These are phyloP conservation scores for Drosophila paulistorum DNA, from an alignment of 1,140 invertebrate species.

Conservation along the genomic window DNA sequence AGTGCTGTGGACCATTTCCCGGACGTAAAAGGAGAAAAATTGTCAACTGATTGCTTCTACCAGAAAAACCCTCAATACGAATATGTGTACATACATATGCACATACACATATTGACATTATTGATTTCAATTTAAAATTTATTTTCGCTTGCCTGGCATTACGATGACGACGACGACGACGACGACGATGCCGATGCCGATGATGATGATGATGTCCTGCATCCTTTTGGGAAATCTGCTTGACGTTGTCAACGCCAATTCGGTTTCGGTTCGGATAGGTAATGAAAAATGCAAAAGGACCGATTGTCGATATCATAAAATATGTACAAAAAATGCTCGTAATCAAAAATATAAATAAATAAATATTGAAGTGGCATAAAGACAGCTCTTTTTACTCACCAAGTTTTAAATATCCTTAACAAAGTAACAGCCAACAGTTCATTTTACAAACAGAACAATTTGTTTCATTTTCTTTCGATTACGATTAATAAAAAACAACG, in stretches of 20 bases:
- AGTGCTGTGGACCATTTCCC: constrained; percentile 4
- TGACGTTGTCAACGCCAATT: constrained; percentile 60
- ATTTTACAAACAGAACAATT: no score
- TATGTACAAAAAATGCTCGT: constrained; percentile 52
- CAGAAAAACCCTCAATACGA: constrained; percentile 13
- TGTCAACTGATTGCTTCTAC: constrained; percentile 19
- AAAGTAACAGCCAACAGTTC: no score
- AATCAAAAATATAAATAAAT: constrained; percentile 15
- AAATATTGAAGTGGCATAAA: constrained; percentile 14
- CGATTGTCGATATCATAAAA: constrained; percentile 62
- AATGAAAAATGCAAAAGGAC: constrained; percentile 66
- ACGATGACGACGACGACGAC: constrained; percentile 16
- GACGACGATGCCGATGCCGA: constrained; percentile 8
- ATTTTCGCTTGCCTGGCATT: constrained; percentile 36
- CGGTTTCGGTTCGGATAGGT: constrained; percentile 34
- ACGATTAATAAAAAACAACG: no score
- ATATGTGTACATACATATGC: constrained; percentile 24
- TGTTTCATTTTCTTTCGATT: no score
- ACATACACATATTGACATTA: constrained; percentile 47
- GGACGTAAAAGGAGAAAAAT: constrained; percentile 1
- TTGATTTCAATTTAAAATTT: constrained; percentile 74
- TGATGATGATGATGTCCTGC: constrained; percentile 15
- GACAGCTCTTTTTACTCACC: constrained; percentile 7
- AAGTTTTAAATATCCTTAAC: constrained; percentile 4
- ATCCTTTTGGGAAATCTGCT: constrained; percentile 40